These are phyloP conservation scores for Scotopteryx bipunctaria DNA, from an alignment of 2,888 invertebrate species.

Conservation along the genomic window DNA sequence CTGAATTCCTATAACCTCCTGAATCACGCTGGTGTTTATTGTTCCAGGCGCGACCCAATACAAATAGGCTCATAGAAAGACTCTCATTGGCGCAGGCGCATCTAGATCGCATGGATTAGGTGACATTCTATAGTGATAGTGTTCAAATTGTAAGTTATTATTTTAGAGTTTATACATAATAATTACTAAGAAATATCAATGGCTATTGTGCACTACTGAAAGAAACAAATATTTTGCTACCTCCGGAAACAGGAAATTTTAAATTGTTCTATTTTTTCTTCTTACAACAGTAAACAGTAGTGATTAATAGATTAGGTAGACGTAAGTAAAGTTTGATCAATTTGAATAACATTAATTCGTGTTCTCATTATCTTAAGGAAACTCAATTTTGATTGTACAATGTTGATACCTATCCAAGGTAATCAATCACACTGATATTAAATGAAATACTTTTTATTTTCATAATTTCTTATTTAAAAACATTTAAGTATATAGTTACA, in stretches of 20 bases:
- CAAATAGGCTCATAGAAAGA: conserved; percentile 70
- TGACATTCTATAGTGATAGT: conserved; percentile 31
- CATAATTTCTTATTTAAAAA: conserved; percentile 41
- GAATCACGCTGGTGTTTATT: conserved; percentile 19
- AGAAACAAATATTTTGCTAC: conserved; percentile 16
- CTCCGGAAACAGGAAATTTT: conserved; percentile 4
- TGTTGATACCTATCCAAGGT: too few species aligned
- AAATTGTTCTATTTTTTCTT: neutral
- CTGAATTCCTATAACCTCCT: too few species aligned
- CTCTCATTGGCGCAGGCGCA: conserved; percentile 75
- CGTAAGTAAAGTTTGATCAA: conserved; percentile 10
- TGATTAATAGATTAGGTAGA: neutral
- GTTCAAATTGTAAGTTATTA: conserved; percentile 33
- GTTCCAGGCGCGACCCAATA: conserved; percentile 73
- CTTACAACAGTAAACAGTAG: conserved; percentile 3
- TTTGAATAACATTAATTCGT: conserved; percentile 1
- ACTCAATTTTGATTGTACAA: conserved; percentile 5
- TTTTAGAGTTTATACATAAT: conserved; percentile 9
- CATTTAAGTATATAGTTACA: conserved; percentile 21
- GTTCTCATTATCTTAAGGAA: conserved; percentile 2
- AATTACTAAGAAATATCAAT: conserved; percentile 7
- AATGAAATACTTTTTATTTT: conserved; percentile 42
- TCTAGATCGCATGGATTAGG: conserved; percentile 74
- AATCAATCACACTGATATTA: conserved; percentile 14
- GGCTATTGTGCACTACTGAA: conserved; percentile 6